phyloP scores from a whole-genome alignment of 2,113 vertebrate genomes.

The Andinoacara biseriatus region DNA sequence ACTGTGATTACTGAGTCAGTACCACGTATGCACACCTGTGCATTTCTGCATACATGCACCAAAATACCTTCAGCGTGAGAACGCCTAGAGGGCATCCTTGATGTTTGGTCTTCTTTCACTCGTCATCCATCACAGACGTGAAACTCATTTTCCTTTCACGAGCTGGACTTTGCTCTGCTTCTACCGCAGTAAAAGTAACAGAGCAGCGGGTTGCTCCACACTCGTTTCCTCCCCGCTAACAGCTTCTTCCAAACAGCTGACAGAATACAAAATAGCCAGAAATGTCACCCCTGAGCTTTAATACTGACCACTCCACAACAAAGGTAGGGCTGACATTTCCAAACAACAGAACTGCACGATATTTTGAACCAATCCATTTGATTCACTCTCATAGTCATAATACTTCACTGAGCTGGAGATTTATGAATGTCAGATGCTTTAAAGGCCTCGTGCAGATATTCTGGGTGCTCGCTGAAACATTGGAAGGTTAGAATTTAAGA shows the following conservation, averaged over 20 bases:
- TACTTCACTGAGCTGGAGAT: slow-evolving; percentile 12
- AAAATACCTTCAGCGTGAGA: slow-evolving; percentile 9
- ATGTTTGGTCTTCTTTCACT: slow-evolving; percentile 36
- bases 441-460: slow-evolving; percentile 2
- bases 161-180: slow-evolving; percentile 52
- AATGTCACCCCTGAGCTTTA: slow-evolving; percentile 46
- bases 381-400: slow-evolving; percentile 12
- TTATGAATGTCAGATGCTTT: slow-evolving; percentile 35
- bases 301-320: slow-evolving; percentile 30
- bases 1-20: slow-evolving; percentile 22
- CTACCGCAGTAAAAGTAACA: slow-evolving; percentile 48
- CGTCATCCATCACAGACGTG: slow-evolving; percentile 43
- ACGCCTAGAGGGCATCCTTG: neutral
- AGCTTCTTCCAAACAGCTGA: slow-evolving; percentile 37
- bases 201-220: slow-evolving; percentile 45
- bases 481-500: neutral
- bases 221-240: slow-evolving; percentile 51
- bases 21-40: neutral
- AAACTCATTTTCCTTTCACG: slow-evolving; percentile 53
- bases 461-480: neutral
- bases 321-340: slow-evolving; percentile 52
- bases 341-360: neutral
- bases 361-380: slow-evolving; percentile 28
- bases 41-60: neutral
- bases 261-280: slow-evolving; percentile 59